Evolutionary conservation across 2,888 invertebrate genomes (phyloP), one percentile per base, ranked within the genome.

Genomic region (Agrochola macilenta): DNA sequence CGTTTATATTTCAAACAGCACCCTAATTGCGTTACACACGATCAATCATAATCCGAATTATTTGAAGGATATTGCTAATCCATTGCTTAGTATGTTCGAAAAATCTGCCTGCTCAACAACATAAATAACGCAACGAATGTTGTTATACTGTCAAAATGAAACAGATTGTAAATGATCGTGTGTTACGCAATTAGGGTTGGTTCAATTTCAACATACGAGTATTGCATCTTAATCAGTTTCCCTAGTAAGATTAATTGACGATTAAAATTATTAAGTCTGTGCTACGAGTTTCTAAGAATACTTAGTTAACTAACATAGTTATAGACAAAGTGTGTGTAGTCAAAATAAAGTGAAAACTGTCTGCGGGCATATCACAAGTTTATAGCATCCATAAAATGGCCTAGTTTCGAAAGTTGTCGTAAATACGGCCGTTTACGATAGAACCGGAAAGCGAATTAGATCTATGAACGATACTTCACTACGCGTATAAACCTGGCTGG

Each of bases 371-470:
- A 87, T 88, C 83, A 80, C 79, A 73, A 74, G 84, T 91, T 90
- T 91, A 91, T 88, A 83, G 87, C 82, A 80, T 84, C 84, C 88
- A 88, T 90, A 89, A 89, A 89, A 88, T 86, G 88, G 82, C 82
- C 87, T 76, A 86, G 87, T 89, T 92, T 89, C 86, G 69, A 84
- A 89, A 83, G 78, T 83, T 84, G 85, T 90, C 90, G 89, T 93
- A 93, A 93, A 92, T 91, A 87, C 77, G 86, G 66, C 74, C 85
- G 86, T 91, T 92, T 92, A 93, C 92, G 92, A 91, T 73, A 81
- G 70, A 82, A 82, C 81, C 82, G 83, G 89, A 90, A 83, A 78
- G 87, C 69, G 83, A 88, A 90, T 92, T 90, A 90, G 86, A 88
- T 79, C 82, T 73, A 87, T 87, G 84, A 84, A 77, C 80, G 80